Evolutionary conservation across 2,113 vertebrate genomes (phyloP).

Genomic region (Casuarius casuarius): DNA sequence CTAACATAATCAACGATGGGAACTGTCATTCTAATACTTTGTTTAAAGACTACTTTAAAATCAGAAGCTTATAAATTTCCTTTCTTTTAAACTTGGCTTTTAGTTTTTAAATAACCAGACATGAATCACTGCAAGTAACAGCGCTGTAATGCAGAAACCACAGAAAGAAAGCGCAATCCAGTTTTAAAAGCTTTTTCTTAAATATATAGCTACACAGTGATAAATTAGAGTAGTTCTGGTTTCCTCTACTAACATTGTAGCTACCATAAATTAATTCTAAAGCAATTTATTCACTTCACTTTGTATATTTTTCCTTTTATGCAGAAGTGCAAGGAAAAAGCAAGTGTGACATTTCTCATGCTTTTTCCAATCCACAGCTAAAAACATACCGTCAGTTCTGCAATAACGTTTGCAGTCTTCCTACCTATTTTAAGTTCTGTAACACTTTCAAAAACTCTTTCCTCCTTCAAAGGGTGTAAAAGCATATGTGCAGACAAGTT

Average conservation of each 20-base stretch:
- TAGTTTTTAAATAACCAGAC: slow-evolving; percentile 21
- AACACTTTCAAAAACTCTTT: not conserved
- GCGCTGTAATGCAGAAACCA: not conserved
- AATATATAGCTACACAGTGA: not conserved
- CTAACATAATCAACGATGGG: not conserved
- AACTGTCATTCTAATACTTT: not conserved
- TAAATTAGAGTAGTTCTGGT: not conserved
- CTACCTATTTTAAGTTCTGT: not conserved
- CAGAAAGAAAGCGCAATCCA: not conserved
- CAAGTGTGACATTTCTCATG: not conserved
- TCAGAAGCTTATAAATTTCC: not conserved
- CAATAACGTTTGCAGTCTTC: not conserved
- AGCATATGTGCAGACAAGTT: not conserved
- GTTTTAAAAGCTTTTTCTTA: slow-evolving; percentile 23
- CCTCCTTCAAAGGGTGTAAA: not conserved
- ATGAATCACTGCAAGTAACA: slow-evolving; percentile 17
- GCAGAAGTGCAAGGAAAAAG: not conserved
- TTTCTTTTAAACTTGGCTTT: slow-evolving; percentile 4
- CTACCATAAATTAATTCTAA: not conserved
- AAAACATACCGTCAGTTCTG: not conserved
- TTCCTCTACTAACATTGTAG: not conserved
- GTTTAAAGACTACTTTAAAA: slow-evolving; percentile 32
- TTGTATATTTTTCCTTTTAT: not conserved
- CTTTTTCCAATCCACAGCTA: not conserved
- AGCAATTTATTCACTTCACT: not conserved